These are phyloP conservation scores for Xiphias gladius DNA, from an alignment of 2,113 vertebrate species.

Conservation along the genomic window DNA sequence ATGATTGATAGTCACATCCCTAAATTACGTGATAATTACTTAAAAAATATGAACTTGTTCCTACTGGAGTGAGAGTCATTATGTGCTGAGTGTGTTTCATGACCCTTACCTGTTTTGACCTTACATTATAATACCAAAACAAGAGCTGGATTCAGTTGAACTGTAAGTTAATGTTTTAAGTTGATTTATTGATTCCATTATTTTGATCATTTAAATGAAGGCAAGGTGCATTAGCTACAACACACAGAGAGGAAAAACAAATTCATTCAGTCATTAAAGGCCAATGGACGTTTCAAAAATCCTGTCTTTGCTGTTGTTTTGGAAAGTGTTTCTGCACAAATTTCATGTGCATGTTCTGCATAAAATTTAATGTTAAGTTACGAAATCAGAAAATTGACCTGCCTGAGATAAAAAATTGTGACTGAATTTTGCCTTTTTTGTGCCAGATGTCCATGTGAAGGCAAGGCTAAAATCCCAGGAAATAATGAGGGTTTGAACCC, in stretches of 20 bases:
- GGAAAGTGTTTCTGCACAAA: too few species aligned
- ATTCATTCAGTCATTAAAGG: background rate
- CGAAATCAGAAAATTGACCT: background rate
- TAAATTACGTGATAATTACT: too few species aligned
- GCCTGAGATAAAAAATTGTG: too few species aligned
- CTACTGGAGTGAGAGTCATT: background rate
- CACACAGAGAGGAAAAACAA: slow-evolving; percentile 14
- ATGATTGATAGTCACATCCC: too few species aligned
- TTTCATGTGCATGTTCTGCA: too few species aligned
- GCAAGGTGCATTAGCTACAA: background rate
- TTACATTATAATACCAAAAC: background rate
- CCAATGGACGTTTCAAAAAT: too few species aligned
- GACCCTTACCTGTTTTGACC: background rate
- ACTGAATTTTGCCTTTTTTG: too few species aligned
- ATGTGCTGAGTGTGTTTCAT: background rate
- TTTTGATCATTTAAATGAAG: background rate
- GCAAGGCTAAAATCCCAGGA: too few species aligned
- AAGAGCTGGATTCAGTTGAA: background rate
- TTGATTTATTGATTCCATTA: background rate
- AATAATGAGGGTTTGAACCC: too few species aligned
- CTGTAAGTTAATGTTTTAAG: background rate
- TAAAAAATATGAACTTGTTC: too few species aligned
- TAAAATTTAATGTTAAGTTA: background rate
- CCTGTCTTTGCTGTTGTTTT: too few species aligned
- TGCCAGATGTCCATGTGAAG: too few species aligned